phyloP scores from a whole-genome alignment of 2,113 vertebrate genomes.

The Pelecanoides urinatrix region DNA sequence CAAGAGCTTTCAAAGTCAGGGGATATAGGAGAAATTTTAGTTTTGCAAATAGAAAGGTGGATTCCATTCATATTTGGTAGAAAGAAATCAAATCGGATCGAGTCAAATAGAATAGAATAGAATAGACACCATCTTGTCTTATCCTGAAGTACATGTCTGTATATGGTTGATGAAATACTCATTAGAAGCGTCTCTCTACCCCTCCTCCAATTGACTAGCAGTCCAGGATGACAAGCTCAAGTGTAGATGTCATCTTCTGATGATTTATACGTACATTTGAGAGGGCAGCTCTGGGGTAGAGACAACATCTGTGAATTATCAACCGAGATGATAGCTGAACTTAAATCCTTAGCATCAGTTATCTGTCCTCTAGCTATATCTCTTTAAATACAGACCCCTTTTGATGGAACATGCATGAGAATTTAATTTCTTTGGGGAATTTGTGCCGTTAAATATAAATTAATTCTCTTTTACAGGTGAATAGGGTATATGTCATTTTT shows the following conservation, averaged over 20 bases:
- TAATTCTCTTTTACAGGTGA: slow-evolving; percentile 79
- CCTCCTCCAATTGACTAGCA: neutral
- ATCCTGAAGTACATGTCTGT: neutral
- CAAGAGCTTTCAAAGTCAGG: neutral
- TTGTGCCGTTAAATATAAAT: neutral
- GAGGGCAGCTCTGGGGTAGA: neutral
- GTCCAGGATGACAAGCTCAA: neutral
- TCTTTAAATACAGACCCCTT: neutral
- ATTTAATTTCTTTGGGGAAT: neutral
- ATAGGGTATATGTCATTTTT: slow-evolving; percentile 95
- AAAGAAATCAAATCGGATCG: neutral
- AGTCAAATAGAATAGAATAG: neutral
- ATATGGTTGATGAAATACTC: neutral
- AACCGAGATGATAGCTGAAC: neutral
- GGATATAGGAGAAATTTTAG: neutral
- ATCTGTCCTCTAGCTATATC: neutral
- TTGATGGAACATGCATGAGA: neutral
- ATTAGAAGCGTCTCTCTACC: neutral
- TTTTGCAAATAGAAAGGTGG: neutral
- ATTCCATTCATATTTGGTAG: neutral
- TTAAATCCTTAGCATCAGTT: neutral
- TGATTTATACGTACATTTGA: neutral
- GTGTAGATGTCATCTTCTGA: neutral
- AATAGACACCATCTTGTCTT: neutral
- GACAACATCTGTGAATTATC: neutral